phyloP scores from a whole-genome alignment of 1,140 invertebrate species.

The Zelostemma sp. region DNA sequence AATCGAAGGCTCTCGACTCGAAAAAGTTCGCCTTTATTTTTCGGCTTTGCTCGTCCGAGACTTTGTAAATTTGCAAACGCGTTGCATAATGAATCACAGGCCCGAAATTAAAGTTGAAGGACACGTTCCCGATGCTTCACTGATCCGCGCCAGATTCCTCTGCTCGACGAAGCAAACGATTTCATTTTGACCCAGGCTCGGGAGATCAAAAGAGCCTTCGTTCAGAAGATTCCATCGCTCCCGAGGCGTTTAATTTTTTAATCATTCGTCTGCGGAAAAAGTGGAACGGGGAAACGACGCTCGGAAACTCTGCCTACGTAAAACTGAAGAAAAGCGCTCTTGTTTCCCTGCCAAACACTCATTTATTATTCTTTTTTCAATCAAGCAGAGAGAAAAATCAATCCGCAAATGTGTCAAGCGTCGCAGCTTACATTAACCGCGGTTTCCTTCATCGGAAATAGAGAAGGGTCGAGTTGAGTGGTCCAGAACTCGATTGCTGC shows the following conservation, averaged over 20 bases:
- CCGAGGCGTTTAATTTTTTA: conserved; percentile 58
- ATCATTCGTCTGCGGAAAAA: conserved; percentile 43
- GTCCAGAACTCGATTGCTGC: conserved; percentile 7
- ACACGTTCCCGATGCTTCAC: no score
- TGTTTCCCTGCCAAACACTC: neutral
- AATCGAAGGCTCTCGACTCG: neutral
- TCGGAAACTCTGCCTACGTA: no score
- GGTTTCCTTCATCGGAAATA: neutral
- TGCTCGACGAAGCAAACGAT: conserved; percentile 49
- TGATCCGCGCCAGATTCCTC: conserved; percentile 25
- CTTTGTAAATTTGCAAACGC: no score
- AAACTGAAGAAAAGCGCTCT: no score
- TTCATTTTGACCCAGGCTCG: conserved; percentile 43
- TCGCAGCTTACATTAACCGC: neutral
- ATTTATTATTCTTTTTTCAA: neutral
- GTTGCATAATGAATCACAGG: no score
- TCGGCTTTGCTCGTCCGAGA: no score
- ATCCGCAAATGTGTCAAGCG: neutral
- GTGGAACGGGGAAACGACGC: conserved; percentile 28
- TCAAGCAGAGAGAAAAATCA: neutral
- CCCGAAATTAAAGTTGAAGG: neutral
- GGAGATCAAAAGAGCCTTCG: conserved; percentile 53
- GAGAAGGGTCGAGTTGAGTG: conserved; percentile 5
- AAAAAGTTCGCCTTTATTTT: neutral
- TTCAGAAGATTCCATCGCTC: conserved; percentile 24